Percentiles rank a stretch among this genome's conserved stretches.
phyloP scores from a whole-genome alignment of 2,797 vertebrate species.

The Anabas testudineus region DNA sequence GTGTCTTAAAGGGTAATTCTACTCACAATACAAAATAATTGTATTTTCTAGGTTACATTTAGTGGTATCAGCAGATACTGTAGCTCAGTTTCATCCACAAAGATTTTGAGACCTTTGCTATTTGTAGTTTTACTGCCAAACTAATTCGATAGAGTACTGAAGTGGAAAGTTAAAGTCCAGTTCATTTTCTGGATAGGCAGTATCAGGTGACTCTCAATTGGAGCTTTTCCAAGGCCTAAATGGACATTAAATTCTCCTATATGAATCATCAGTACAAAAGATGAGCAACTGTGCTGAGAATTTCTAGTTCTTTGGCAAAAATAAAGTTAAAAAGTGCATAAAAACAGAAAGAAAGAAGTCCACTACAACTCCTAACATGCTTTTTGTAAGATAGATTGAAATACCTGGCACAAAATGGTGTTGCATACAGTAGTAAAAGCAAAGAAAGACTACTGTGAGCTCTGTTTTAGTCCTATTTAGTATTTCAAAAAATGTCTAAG shows the following conservation, averaged over 20 bases:
- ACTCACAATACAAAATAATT: slow-evolving; percentile 3
- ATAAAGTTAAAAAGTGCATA: background rate
- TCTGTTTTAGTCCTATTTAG: no score
- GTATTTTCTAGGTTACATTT: slow-evolving; percentile 18
- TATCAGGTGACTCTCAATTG: slow-evolving; percentile 9
- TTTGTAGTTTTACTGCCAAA: slow-evolving; percentile 12
- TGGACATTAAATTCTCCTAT: slow-evolving; percentile 10
- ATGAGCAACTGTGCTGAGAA: slow-evolving; percentile 35
- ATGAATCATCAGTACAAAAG: slow-evolving; percentile 24
- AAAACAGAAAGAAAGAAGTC: background rate
- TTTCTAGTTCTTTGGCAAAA: slow-evolving; percentile 10
- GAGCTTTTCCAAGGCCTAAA: slow-evolving; percentile 44
- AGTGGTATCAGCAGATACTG: background rate
- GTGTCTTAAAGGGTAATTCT: slow-evolving; percentile 3
- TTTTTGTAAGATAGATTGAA: background rate
- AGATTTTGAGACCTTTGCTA: slow-evolving; percentile 22
- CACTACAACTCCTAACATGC: background rate
- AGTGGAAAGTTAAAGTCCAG: slow-evolving; percentile 9
- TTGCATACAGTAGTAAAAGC: background rate
- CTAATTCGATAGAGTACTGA: slow-evolving; percentile 37
- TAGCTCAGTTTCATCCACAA: background rate
- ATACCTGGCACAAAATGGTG: background rate
- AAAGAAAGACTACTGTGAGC: no score
- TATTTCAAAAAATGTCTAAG: no score
- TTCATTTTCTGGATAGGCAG: slow-evolving; percentile 7